These are phyloP conservation scores for Scaptomyza flava DNA, from an alignment of 2,888 invertebrate genomes.

Conservation along the genomic window DNA sequence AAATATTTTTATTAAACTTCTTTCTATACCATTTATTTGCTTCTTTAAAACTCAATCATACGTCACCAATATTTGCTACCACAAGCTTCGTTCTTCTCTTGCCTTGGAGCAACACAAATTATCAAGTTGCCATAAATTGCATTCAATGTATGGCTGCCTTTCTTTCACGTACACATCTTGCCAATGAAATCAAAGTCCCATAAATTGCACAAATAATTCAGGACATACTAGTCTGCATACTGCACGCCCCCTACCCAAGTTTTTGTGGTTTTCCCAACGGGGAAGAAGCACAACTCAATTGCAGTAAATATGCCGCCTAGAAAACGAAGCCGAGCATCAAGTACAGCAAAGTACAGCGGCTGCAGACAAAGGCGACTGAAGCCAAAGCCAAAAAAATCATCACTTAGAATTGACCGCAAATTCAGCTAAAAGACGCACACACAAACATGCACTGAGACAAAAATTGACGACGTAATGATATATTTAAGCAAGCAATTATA, in stretches of 20 bases:
- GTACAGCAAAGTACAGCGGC: conserved; percentile 47
- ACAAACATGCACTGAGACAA: conserved; percentile 8
- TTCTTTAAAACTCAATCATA: neutral
- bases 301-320: conserved; percentile 38
- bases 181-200: conserved; percentile 76
- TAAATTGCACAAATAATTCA: conserved; percentile 76
- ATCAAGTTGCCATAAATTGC: conserved; percentile 69
- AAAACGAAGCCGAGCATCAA: conserved; percentile 13
- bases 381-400: conserved; percentile 70
- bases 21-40: neutral
- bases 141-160: conserved; percentile 11
- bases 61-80: neutral
- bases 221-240: conserved; percentile 27
- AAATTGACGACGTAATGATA: neutral
- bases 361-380: conserved; percentile 31
- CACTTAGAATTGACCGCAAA: conserved; percentile 71
- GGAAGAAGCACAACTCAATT: conserved; percentile 1
- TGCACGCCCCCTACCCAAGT: neutral
- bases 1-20: neutral
- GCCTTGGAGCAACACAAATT: conserved; percentile 53
- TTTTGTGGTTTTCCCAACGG: neutral
- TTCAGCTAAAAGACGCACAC: conserved; percentile 17
- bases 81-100: neutral
- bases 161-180: conserved; percentile 35
- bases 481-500: no score